Base-by-base conservation (phyloP, 2,797 vertebrate genomes). In the Macroramphosus scolopax region DNA sequence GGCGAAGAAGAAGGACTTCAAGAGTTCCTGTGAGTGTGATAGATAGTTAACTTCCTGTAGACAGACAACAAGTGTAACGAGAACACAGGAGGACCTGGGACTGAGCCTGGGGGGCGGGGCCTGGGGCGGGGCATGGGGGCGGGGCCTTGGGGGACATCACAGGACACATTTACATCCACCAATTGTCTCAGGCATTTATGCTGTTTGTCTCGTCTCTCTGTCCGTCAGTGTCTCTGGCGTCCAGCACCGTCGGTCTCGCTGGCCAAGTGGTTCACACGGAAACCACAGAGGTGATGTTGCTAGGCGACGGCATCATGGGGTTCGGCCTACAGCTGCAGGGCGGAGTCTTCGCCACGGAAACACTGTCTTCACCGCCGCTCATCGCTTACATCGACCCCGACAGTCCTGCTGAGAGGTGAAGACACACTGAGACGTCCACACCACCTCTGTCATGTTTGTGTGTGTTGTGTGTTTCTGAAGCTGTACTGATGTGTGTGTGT, bases 251-350 rank as follows among this genome's bases (percentile, higher is more conserved):
- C 46, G 96, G 95, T 11, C 85, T 98, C 48, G 93, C 95, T 0
- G 96, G 96, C 17, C 96, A 99, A 85, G 95, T 99, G 3, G 96
- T 99, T 33, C 96, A 98, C 86, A 99, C 96, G 0, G 96, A 99
- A 82, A 96, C 93, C 64, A 96, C 95, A 0, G 95, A 98, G 83
- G 94, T 99, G 5, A 87, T 78, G 59, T 85, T 99, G 86, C 89
- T 93, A 14, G 94, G 94, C n/a, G 96, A 98, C 74, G 93, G 94
- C 25, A 72, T 98, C 52, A 90, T 94, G 51, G 96, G 96, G 31
- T 98, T 99, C 60, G 96, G 96, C 49, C 93, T 99, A 62, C 96
- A 99, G 76, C 92, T 99, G 72, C 96, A 99, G 81, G 96, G 96
- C 7, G 96, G 96, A 0, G 95, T 99, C 51, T 99, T 99, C 25